Base-by-base conservation (phyloP, 2,888 invertebrate genomes). In the Dromius quadrimaculatus region DNA sequence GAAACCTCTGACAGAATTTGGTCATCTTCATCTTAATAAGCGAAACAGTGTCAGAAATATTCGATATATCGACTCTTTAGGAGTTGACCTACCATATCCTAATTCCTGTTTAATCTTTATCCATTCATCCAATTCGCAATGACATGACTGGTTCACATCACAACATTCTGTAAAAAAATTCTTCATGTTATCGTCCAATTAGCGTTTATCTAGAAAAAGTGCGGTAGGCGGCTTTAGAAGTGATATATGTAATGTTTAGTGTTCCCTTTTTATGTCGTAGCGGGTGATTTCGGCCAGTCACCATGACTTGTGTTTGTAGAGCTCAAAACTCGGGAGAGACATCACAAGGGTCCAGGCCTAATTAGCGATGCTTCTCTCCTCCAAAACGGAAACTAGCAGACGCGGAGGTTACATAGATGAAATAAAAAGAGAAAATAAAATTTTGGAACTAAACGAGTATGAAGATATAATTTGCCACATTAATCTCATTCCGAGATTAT, bases 281-380 rank as follows among this genome's bases (percentile, higher is more conserved):
- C 11, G 13, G 23, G 65, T 36, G 22, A 38, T 45, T 38, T 22
- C 43, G 63, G 17, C 66, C 28, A 66, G 54, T 66, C 66, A 66
- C 41, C 38, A 59, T 69, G 68, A 69, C 59, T 69, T 17, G 59
- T 63, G 41, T 63, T 63, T 63, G 41, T 13, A 20, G 13, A 38
- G 13, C 38, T 36, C 23, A 20, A 19, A 38, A n/a, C 38, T 36
- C 43, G 19, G 59, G 45, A 28, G 45, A 65, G 50, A 65, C 15
- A 41, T 41, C 68, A 69, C 41, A 69, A 61, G 63, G 63, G 63
- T 45, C 36, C 50, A 45, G 43, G 4, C 22, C 50, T 69, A 43
- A 50, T 50, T 69, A 59, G 68, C 34, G 43, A 3, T 28, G 23
- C 9, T 41, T 11, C 11, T 15, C 6, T 11, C 5, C 38, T n/a